phyloP scores from a whole-genome alignment of 2,888 invertebrate genomes.

The Caenorhabditis drosophilae region DNA sequence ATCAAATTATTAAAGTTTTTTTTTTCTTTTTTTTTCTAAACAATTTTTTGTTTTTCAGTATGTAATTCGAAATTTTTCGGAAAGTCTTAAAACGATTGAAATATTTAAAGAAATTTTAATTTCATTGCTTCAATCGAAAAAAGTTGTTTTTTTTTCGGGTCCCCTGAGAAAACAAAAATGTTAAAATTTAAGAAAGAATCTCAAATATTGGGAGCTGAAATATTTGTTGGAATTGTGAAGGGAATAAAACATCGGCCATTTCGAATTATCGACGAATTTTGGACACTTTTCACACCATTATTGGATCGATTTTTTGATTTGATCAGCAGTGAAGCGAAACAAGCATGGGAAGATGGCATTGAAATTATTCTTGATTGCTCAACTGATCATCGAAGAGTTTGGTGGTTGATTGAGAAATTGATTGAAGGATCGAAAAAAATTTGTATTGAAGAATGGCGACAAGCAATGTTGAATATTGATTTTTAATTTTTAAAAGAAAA shows the following conservation, averaged over 20 bases:
- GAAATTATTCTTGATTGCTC: neutral
- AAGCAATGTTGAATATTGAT: constrained; percentile 8
- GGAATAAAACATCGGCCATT: constrained; percentile 43
- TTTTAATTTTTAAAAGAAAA: neutral
- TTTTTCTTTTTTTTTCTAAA: neutral
- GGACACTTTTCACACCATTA: constrained; percentile 26
- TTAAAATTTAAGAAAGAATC: constrained; percentile 20
- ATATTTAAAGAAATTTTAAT: constrained; percentile 17
- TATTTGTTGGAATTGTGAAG: constrained; percentile 40
- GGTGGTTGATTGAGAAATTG: constrained; percentile 46
- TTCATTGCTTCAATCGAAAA: constrained; percentile 14
- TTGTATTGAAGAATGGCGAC: constrained; percentile 11
- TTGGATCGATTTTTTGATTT: constrained; percentile 28
- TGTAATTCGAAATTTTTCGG: constrained; percentile 44
- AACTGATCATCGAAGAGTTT: constrained; percentile 40
- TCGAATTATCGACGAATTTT: constrained; percentile 28
- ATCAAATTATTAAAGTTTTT: neutral
- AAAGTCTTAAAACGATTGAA: constrained; percentile 18
- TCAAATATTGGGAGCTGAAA: constrained; percentile 40
- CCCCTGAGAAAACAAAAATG: neutral
- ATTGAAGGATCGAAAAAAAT: constrained; percentile 21
- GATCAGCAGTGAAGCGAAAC: constrained; percentile 29
- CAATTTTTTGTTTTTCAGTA: constrained; percentile 32
- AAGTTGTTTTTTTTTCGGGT: constrained; percentile 6
- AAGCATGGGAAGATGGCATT: constrained; percentile 16